These are phyloP conservation scores for Netelia melanura DNA, from an alignment of 2,888 invertebrate genomes.

Conservation along the genomic window DNA sequence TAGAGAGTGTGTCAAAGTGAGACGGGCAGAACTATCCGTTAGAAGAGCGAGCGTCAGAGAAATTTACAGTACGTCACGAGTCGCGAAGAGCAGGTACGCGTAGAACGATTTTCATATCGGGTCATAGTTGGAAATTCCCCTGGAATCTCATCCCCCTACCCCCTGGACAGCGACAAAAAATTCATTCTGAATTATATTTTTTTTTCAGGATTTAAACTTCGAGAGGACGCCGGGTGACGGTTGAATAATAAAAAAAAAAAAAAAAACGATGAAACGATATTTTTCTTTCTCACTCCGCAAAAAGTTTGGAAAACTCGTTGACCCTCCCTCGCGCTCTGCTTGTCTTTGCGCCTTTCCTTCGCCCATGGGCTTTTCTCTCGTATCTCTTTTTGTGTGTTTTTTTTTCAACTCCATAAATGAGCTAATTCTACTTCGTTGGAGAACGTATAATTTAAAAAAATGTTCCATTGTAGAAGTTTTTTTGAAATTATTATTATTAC, in stretches of 20 bases:
- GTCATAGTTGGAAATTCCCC: background rate
- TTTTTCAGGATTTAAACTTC: conserved; percentile 8
- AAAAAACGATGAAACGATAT: background rate
- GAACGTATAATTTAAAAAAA: conserved; percentile 3
- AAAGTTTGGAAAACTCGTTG: conserved; percentile 27
- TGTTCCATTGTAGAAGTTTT: too few species aligned
- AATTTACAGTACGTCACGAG: background rate
- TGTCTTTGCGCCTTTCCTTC: background rate
- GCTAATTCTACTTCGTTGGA: conserved; percentile 39
- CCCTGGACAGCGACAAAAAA: background rate
- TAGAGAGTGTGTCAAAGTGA: too few species aligned
- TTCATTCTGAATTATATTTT: conserved; percentile 6
- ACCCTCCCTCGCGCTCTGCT: conserved; percentile 8
- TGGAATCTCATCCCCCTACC: background rate
- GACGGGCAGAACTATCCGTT: background rate
- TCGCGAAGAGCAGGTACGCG: background rate
- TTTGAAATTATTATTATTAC: too few species aligned
- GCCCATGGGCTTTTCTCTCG: conserved; percentile 12
- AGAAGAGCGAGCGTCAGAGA: background rate
- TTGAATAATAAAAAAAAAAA: background rate
- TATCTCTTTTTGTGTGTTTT: conserved; percentile 18
- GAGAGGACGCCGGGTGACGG: background rate
- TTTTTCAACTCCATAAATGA: conserved; percentile 33
- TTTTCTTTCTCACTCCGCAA: background rate
- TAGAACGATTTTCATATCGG: background rate